Base-by-base conservation (phyloP, 2,888 invertebrate genomes). In the Dioctria rufipes region DNA sequence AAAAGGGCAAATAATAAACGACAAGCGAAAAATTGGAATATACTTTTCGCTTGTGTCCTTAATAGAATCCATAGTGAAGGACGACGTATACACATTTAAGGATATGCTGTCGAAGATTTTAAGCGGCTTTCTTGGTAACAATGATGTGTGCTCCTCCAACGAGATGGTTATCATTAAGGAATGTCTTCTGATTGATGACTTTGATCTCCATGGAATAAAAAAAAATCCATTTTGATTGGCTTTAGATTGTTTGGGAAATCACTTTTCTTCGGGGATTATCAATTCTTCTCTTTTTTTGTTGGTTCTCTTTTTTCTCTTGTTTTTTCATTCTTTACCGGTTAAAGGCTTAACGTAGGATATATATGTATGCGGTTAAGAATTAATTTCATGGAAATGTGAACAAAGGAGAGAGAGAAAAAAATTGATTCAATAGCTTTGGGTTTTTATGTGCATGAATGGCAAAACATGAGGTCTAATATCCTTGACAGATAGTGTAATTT, bases 1-100 rank as follows among this genome's bases (percentile, higher is more conserved):
- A 66, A 67, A 67, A 67, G 67, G 67, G 67, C 43, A 67, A 67
- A 67, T 67, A 67, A 13, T 67, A 67, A 66, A 67, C 67, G 67
- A 67, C 67, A 67, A 67, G 49, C 67, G 67, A 67, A 67, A 67
- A 67, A 49, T 67, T 67, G 67, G 37, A 67, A 67, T 49, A 67
- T 43, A 25, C 25, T 46, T 67, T 67, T 13, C 13, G 46, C 49
- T 46, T 46, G 46, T n/a, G 49, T 37, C 67, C 49, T 43, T n/a
- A 37, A 49, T 49, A 9, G 67, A 25, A 5, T 67, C 67, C 46
- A 13, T 67, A 46, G 43, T 43, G 67, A 67, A 46, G 49, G 43
- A 49, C 25, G 25, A 25, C 67, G 67, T n/a, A 49, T 40, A 63
- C 9, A 40, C 25, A 4, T 37, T 67, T 46, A n/a, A 25, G 67